Base-by-base conservation (phyloP, 2,797 vertebrate genomes). In the Ataeniobius toweri region DNA sequence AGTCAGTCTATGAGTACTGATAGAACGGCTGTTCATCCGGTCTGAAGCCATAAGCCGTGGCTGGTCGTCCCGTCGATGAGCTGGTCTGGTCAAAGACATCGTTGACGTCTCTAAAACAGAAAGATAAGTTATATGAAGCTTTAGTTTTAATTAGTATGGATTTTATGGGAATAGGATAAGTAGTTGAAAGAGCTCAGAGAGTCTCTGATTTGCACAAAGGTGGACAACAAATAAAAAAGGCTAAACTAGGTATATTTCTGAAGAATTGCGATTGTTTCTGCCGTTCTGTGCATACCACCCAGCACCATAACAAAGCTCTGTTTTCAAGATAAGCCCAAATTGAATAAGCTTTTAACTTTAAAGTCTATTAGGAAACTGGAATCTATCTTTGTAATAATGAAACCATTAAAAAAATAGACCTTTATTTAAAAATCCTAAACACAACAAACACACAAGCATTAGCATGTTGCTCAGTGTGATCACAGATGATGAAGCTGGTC, bases 1-100 rank as follows among this genome's bases (percentile, higher is more conserved):
- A 74, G 18, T 26, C 18, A 20, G 75, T 83, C 78, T 92, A 93
- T 8, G 91, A 85, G 78, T 92, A 97, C 90, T 95, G 85, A 48
- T 96, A 97, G 93, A 96, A 96, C 80, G 95, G 97, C 0, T 96
- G 96, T 26, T 99, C 98, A 3, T 99, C 97, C 0, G 97, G 96
- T 82, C 97, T 96, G 85, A 96, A 99, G 74, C 98, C 98, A 0
- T 99, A 99, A 0, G 98, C 98, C 0, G 97, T 99, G 0, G 93
- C 93, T 0, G 98, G 98, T 80, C 97, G 96, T 75, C 95, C 96
- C 0, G 96, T 95, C 9, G 96, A 92, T 3, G 89, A 95, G 0
- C 89, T 91, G 84, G 89, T 94, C 89, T 90, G 91, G 81, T 93
- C 91, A 7, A 91, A 94, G 16, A 85, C 74, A 0, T 92, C 88